These are phyloP conservation scores for Zaprionus bogoriensis DNA, from an alignment of 2,888 invertebrate species.

Conservation along the genomic window DNA sequence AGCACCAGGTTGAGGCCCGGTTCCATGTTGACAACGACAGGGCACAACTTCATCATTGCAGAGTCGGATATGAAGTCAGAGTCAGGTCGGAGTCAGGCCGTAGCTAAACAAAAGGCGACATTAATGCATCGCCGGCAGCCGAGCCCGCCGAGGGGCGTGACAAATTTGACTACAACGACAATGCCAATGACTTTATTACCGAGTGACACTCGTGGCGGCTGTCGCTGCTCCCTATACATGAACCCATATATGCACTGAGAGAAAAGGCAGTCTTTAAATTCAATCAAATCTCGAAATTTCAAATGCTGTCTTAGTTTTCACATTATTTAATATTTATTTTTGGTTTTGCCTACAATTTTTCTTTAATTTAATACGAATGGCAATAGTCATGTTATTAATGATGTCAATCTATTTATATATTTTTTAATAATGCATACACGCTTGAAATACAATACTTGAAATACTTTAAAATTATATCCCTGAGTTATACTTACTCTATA, in stretches of 20 bases:
- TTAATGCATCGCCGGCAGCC: constrained; percentile 71
- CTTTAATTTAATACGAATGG: too few relatives aligned
- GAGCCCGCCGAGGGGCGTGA: constrained; percentile 76
- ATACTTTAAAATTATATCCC: too few relatives aligned
- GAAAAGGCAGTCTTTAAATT: not conserved
- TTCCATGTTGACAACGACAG: constrained; percentile 63
- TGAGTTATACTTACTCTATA: too few relatives aligned
- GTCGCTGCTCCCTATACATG: constrained; percentile 16
- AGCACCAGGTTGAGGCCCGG: constrained; percentile 21
- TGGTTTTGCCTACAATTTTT: too few relatives aligned
- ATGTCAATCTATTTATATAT: too few relatives aligned
- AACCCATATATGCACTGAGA: not conserved
- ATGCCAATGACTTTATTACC: constrained; percentile 78
- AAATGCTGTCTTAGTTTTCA: too few relatives aligned
- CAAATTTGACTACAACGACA: constrained; percentile 69
- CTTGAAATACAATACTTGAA: too few relatives aligned
- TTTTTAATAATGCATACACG: too few relatives aligned
- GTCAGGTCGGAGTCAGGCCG: constrained; percentile 2
- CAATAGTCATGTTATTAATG: too few relatives aligned
- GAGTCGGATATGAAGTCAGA: not conserved
- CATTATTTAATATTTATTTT: too few relatives aligned
- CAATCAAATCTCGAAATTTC: too few relatives aligned
- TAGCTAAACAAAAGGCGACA: constrained; percentile 68
- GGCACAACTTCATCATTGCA: constrained; percentile 71
- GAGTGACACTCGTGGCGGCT: constrained; percentile 52